Evolutionary conservation across 2,888 invertebrate genomes (phyloP).

Genomic region (Drosophila anomelani): DNA sequence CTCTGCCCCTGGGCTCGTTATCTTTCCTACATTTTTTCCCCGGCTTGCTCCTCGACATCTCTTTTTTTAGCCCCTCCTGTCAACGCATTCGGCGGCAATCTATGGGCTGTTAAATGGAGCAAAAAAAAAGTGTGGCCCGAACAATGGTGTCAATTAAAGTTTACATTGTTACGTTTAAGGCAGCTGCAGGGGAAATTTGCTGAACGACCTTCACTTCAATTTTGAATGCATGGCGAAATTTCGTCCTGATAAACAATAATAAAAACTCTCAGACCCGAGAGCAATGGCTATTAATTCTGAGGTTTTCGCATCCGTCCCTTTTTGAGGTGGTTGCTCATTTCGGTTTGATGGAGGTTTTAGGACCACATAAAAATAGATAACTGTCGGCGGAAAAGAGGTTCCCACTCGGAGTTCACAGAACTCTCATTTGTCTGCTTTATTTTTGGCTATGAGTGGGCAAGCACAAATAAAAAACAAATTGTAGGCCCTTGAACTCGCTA

Average conservation of each 20-base stretch:
- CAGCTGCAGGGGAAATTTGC: constrained; percentile 34
- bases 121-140: constrained; percentile 68
- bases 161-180: constrained; percentile 67
- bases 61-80: constrained; percentile 55
- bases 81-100: constrained; percentile 62
- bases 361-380: constrained; percentile 67
- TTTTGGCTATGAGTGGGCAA: constrained; percentile 14
- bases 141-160: constrained; percentile 82
- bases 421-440: constrained; percentile 32
- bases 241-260: constrained; percentile 59
- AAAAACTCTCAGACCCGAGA: constrained; percentile 35
- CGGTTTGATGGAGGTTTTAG: constrained; percentile 65
- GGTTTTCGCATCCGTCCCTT: constrained; percentile 43
- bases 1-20: constrained; percentile 52
- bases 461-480: constrained; percentile 18
- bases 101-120: constrained; percentile 77
- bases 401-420: constrained; percentile 25
- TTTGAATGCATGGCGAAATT: constrained; percentile 61
- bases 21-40: constrained; percentile 52
- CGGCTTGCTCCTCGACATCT: constrained; percentile 12
- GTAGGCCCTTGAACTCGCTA: constrained; percentile 12
- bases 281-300: constrained; percentile 50
- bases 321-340: constrained; percentile 31
- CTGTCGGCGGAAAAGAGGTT: constrained; percentile 40
- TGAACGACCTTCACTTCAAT: constrained; percentile 64